These are phyloP conservation scores for Hycleus phaleratus DNA, from an alignment of 1,140 invertebrate species.

Conservation along the genomic window DNA sequence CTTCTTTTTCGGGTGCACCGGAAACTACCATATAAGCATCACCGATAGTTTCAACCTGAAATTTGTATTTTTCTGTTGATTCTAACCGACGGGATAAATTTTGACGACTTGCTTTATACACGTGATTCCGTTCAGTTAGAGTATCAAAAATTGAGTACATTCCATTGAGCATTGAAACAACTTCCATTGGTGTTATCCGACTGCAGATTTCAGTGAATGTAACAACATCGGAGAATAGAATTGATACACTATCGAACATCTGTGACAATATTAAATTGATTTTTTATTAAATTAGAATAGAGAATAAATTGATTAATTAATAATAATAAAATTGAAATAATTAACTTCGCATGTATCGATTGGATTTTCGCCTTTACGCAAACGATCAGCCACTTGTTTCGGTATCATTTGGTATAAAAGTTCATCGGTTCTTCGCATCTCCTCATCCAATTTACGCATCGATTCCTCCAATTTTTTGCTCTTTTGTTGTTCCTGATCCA, in stretches of 20 bases:
- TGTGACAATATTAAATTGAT: slow-evolving; percentile 37
- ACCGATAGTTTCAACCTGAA: slow-evolving; percentile 90
- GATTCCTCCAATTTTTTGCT: slow-evolving; percentile 94
- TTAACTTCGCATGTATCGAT: slow-evolving; percentile 91
- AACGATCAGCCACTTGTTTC: slow-evolving; percentile 87
- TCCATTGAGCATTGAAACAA: slow-evolving; percentile 92
- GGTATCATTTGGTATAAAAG: slow-evolving; percentile 98
- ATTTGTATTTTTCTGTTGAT: slow-evolving; percentile 1
- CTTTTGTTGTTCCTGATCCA: slow-evolving; percentile 95
- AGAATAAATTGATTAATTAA: neutral
- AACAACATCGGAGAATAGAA: slow-evolving; percentile 94
- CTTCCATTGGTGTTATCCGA: slow-evolving; percentile 90
- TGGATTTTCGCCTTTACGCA: slow-evolving; percentile 85
- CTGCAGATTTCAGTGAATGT: slow-evolving; percentile 96
- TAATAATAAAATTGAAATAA: neutral
- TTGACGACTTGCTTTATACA: slow-evolving; percentile 74
- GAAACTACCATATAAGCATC: slow-evolving; percentile 97
- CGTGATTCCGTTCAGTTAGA: slow-evolving; percentile 82
- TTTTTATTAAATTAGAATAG: neutral
- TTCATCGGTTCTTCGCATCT: slow-evolving; percentile 93
- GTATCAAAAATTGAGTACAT: slow-evolving; percentile 93
- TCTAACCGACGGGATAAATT: neutral
- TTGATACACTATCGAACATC: slow-evolving; percentile 93
- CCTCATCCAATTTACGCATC: slow-evolving; percentile 90
- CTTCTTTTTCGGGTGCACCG: slow-evolving; percentile 83